Base-by-base conservation (phyloP, 2,888 invertebrate species). In the Bibio marci region DNA sequence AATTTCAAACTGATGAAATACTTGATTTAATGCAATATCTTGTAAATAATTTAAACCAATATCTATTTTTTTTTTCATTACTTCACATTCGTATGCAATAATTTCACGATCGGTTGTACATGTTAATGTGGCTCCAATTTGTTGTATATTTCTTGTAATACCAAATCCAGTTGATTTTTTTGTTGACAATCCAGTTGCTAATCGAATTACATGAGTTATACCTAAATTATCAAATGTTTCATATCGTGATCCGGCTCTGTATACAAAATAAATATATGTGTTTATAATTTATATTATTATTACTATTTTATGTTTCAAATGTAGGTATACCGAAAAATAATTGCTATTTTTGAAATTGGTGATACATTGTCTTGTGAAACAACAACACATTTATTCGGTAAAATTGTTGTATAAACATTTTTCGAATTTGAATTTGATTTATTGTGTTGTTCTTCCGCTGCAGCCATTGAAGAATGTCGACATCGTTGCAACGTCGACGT, bases 1-100 rank as follows among this genome's bases (percentile, higher is more conserved):
- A 22, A 95, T 43, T 61, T 97, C 94, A 94, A 94, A 95, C 3
- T 86, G 85, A 53, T 81, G 82, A 62, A 92, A 91, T 37, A 71
- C 71, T 46, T 85, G 90, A 48, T 73, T 68, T 5, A 79, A 73
- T 10, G 80, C 69, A 37, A 78, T 67, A 52, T 76, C 73, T 48
- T 70, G 72, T 47, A 86, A 58, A 46, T 69, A 71, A 36, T 71
- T 69, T 45, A 83, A 56, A 10, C 75, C 73, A 37, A 66, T 58
- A 45, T 69, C 68, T 59, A 86, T 59, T 46, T 81, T 72, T 45
- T 80, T 70, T 44, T 78, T 67, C 3, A 79, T 76, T 47, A 71
- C 74, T 66, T 86, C 83, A 36, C 90, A 63, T 30, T 81, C 83
- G 55, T 90, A 92, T 31, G 80, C 71, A 45, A 88, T 66, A 43